Conservation (phyloP, 2,888 invertebrate genomes). For the Sussaba pulchella region DNA sequence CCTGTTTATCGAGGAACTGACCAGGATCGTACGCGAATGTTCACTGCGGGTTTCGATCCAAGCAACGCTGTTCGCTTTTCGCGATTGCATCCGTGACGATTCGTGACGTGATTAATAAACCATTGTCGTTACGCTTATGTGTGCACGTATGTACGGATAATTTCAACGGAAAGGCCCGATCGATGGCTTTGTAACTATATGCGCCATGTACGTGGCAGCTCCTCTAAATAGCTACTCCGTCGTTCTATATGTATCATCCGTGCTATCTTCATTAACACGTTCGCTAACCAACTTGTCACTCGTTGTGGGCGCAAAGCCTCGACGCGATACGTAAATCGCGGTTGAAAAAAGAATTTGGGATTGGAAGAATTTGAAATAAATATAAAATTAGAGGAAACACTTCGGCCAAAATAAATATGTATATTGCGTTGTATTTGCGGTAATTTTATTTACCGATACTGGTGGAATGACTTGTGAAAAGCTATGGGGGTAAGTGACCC, state of each 20-base stretch:
- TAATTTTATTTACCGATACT: too few species aligned
- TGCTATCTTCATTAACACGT: slow-evolving; percentile 22
- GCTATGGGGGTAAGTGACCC: too few species aligned
- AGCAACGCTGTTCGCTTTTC: slow-evolving; percentile 1
- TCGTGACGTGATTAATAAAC: slow-evolving; percentile 33
- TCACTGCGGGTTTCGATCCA: slow-evolving; percentile 10
- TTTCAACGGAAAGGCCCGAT: slow-evolving; percentile 33
- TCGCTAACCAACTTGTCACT: slow-evolving; percentile 18
- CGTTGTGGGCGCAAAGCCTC: not conserved
- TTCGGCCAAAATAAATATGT: too few species aligned
- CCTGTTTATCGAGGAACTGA: slow-evolving; percentile 22
- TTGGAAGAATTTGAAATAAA: too few species aligned
- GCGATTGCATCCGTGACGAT: slow-evolving; percentile 28
- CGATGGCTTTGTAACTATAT: slow-evolving; percentile 1
- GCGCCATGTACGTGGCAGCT: not conserved
- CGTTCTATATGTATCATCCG: not conserved
- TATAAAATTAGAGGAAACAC: too few species aligned
- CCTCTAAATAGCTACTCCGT: not conserved
- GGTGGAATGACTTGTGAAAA: too few species aligned
- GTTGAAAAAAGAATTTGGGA: not conserved
- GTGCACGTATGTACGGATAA: slow-evolving; percentile 15
- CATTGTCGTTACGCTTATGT: slow-evolving; percentile 4
- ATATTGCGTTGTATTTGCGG: too few species aligned
- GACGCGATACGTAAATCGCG: not conserved
- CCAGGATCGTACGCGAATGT: slow-evolving; percentile 20